phyloP scores from a whole-genome alignment of 1,140 invertebrate genomes.

The Bicyclus anynana region DNA sequence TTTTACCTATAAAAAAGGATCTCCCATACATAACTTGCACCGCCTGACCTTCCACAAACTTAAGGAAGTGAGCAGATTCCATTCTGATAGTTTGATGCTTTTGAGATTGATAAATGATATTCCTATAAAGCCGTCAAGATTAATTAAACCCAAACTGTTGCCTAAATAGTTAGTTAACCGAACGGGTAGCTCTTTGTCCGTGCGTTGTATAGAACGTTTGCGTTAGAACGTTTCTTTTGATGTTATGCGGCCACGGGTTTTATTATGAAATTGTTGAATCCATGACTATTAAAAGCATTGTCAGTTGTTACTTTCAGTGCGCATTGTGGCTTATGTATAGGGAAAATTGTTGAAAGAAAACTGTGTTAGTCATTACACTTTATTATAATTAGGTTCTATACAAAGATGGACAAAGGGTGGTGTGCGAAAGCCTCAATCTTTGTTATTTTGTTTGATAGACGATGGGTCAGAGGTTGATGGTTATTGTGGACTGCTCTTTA shows the following conservation, averaged over 20 bases:
- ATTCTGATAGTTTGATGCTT: constrained; percentile 3
- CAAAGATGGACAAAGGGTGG: not conserved
- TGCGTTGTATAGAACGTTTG: constrained; percentile 30
- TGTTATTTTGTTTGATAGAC: too few species aligned
- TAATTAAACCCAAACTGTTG: constrained; percentile 64
- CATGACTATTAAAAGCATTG: constrained; percentile 17
- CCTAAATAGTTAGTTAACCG: constrained; percentile 67
- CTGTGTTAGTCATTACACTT: not conserved
- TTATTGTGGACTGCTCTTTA: too few species aligned
- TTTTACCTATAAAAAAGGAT: not conserved
- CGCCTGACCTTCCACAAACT: constrained; percentile 7
- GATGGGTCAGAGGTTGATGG: too few species aligned
- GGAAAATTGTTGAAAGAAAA: not conserved
- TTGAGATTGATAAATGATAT: constrained; percentile 60
- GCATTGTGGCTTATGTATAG: constrained; percentile 1
- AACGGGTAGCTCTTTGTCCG: constrained; percentile 49
- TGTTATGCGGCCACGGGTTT: constrained; percentile 16
- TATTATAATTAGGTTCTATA: constrained; percentile 3
- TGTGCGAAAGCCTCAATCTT: not conserved
- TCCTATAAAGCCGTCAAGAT: constrained; percentile 61
- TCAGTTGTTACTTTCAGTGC: not conserved
- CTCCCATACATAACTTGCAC: not conserved
- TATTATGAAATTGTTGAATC: constrained; percentile 30
- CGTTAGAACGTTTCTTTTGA: constrained; percentile 25
- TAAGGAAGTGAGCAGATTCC: constrained; percentile 17